Evolutionary conservation across 2,888 invertebrate genomes (phyloP), one percentile per base, ranked within the genome.

Genomic region (Dynastes maya): DNA sequence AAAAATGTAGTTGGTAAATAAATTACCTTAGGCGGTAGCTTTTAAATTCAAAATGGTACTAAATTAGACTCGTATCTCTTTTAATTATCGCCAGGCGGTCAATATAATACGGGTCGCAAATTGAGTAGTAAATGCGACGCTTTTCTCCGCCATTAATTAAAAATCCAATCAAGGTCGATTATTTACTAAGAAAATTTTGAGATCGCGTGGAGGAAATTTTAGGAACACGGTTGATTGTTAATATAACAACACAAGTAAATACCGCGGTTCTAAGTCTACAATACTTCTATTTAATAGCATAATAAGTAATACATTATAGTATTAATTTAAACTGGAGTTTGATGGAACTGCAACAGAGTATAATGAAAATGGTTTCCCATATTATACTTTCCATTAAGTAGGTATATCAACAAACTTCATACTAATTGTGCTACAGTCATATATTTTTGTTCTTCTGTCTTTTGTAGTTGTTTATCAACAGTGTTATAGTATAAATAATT

Each of bases 81-180:
- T 78, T 78, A 80, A 80, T 80, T 80, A 80, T 80, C 76, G 49
- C 68, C 29, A 11, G 0, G 68, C 13, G 51, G 49, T 29, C 27
- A 6, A 63, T 53, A 61, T 64, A 70, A 55, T 78, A 72, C 58
- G n/a, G 40, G 58, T 55, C 27, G 32, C 45, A 77, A 77, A 77
- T 77, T 68, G 45, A 77, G 68, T 40, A 37, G 76, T 53, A 65
- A 64, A 76, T 51, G 51, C 37, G 37, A 67, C 55, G 58, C 53
- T 53, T 64, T 67, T 67, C 68, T 45, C 27, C 49, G 22, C 78
- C 76, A 78, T 80, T 80, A 80, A 80, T 80, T 78, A 78, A 78
- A 76, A 76, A 65, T 76, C 78, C 78, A 80, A 80, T 80, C 80
- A 72, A 70, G 45, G 61, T 49, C 51, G 29, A 13, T 13, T 49